phyloP scores from a whole-genome alignment of 2,113 vertebrate genomes.

The Microtus richardsoni region DNA sequence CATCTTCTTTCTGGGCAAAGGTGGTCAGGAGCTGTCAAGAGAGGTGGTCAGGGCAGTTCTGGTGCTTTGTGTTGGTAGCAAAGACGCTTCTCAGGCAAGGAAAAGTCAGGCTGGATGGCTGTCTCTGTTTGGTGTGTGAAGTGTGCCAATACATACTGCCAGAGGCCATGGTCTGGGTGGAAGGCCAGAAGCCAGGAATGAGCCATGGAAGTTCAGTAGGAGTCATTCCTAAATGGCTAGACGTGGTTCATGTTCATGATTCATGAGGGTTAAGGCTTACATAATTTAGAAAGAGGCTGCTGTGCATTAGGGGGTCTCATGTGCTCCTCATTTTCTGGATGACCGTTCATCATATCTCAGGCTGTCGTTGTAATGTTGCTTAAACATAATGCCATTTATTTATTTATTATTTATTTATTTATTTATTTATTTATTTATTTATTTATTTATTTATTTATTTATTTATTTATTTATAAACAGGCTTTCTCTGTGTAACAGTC shows the following conservation, averaged over 20 bases:
- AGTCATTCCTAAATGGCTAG: too few relatives aligned
- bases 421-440: too few relatives aligned
- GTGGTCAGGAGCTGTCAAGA: neutral
- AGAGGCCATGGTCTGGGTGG: conserved; percentile 76
- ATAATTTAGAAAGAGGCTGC: fast-evolving
- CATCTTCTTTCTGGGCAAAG: neutral
- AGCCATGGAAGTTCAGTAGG: too few relatives aligned
- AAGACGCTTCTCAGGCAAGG: conserved; percentile 86
- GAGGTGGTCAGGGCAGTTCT: too few relatives aligned
- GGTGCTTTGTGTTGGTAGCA: conserved; percentile 78
- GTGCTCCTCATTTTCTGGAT: neutral
- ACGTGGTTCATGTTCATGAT: neutral
- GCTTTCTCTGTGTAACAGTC: too few relatives aligned
- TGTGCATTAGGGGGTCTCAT: neutral
- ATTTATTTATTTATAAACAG: too few relatives aligned
- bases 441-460: too few relatives aligned
- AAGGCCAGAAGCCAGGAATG: fast-evolving
- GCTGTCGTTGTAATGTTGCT: fast-evolving
- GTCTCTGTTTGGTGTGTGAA: conserved; percentile 82
- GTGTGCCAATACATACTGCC: conserved; percentile 80
- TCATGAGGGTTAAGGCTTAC: too few relatives aligned
- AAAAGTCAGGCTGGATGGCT: conserved; percentile 84
- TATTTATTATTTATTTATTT: too few relatives aligned
- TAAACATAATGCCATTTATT: too few relatives aligned
- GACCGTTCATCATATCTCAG: fast-evolving